Percentiles rank a stretch among this genome's conserved stretches.
Evolutionary conservation across 2,797 vertebrate species (phyloP).

Genomic region (Fringilla coelebs): DNA sequence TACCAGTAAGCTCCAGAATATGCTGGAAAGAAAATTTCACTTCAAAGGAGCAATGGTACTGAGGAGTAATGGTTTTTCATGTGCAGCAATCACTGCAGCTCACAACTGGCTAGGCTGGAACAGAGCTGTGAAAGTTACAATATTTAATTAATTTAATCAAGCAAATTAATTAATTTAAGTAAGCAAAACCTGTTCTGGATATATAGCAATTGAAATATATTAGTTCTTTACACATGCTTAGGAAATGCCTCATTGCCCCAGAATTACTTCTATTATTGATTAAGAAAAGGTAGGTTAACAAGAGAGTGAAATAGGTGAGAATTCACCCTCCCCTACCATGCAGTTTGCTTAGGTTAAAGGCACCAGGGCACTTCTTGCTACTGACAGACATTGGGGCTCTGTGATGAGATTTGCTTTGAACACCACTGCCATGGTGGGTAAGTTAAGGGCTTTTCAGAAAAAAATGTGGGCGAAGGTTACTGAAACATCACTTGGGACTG

Average conservation of each 20-base stretch:
- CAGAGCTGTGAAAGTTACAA: not conserved
- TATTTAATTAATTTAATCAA: too few relatives aligned
- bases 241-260: not conserved
- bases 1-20: not conserved
- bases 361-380: not conserved
- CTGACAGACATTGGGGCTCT: accelerated
- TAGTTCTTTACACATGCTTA: not conserved
- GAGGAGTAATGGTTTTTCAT: not conserved
- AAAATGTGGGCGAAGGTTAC: not conserved
- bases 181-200: not conserved
- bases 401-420: accelerated
- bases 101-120: not conserved
- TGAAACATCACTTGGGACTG: not conserved
- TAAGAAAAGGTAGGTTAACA: not conserved
- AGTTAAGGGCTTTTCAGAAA: not conserved
- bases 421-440: accelerated
- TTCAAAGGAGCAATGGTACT: not conserved
- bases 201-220: not conserved
- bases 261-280: not conserved
- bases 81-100: not conserved
- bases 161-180: too few relatives aligned
- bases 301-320: not conserved
- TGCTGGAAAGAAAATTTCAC: not conserved
- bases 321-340: not conserved
- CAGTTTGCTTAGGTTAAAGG: not conserved